These are phyloP conservation scores for Protonemura montana DNA, from an alignment of 2,888 invertebrate genomes.

Conservation along the genomic window DNA sequence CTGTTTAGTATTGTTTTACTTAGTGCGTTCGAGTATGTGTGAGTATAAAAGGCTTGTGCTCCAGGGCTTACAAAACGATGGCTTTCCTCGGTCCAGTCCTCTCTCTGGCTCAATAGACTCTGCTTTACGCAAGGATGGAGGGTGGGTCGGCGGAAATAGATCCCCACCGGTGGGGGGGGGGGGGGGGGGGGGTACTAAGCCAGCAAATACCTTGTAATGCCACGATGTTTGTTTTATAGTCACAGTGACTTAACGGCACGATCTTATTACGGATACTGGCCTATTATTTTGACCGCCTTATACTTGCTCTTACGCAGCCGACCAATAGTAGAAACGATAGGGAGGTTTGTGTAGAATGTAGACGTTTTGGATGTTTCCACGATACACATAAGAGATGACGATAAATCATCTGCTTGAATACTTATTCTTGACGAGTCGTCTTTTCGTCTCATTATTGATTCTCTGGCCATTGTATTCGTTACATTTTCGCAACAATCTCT, in stretches of 20 bases:
- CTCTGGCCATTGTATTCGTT: background rate
- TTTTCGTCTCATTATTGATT: background rate
- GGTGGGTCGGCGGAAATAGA: background rate
- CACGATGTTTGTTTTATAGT: slow-evolving; percentile 32
- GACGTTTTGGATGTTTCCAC: background rate
- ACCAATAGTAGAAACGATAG: background rate
- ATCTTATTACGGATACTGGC: slow-evolving; percentile 32
- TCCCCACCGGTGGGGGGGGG: too few species aligned
- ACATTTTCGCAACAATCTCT: background rate
- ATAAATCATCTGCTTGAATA: background rate
- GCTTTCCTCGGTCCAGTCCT: background rate
- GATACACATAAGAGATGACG: background rate
- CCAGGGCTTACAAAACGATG: background rate
- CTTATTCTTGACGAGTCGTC: background rate
- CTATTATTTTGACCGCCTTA: slow-evolving; percentile 7
- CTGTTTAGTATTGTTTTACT: background rate
- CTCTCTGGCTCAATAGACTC: slow-evolving; percentile 1
- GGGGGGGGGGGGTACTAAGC: slow-evolving; percentile 32
- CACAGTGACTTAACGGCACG: slow-evolving; percentile 16
- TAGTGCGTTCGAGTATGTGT: background rate
- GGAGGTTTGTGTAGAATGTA: background rate
- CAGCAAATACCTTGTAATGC: slow-evolving; percentile 36
- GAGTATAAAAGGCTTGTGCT: background rate
- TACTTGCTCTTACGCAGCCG: background rate
- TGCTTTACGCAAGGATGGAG: slow-evolving; percentile 1